Conservation (phyloP, 1,140 invertebrate species). For the Cardiocondyla obscurior region DNA sequence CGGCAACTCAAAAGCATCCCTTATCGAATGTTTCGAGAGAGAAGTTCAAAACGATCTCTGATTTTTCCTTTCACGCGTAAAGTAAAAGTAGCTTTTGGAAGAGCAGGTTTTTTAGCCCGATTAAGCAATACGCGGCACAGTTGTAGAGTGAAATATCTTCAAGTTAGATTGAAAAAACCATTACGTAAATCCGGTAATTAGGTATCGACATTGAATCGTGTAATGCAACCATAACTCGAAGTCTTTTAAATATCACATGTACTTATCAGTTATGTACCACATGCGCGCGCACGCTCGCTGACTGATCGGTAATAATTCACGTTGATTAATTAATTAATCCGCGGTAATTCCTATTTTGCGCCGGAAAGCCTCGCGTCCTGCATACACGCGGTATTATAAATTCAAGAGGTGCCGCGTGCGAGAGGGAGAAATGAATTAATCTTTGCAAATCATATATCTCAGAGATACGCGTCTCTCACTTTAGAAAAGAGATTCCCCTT, state of each 20-base stretch:
- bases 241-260: conserved; percentile 22
- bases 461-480: neutral
- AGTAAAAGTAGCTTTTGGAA: neutral
- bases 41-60: neutral
- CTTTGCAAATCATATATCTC: neutral
- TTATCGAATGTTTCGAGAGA: neutral
- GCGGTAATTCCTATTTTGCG: conserved; percentile 15
- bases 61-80: neutral
- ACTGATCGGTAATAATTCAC: conserved; percentile 35
- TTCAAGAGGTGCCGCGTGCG: neutral
- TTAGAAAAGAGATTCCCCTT: neutral
- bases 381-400: neutral
- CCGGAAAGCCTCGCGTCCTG: neutral
- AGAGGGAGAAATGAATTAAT: conserved; percentile 35
- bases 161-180: neutral
- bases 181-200: conserved; percentile 4
- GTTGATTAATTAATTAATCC: conserved; percentile 39
- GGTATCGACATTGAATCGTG: neutral
- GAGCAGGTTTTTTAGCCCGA: neutral
- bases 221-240: neutral
- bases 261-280: neutral
- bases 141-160: neutral
- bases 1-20: too few relatives aligned
- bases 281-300: neutral
- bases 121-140: neutral